These are phyloP conservation scores for Takifugu rubripes DNA, from an alignment of 2,797 vertebrate species.

Conservation along the genomic window DNA sequence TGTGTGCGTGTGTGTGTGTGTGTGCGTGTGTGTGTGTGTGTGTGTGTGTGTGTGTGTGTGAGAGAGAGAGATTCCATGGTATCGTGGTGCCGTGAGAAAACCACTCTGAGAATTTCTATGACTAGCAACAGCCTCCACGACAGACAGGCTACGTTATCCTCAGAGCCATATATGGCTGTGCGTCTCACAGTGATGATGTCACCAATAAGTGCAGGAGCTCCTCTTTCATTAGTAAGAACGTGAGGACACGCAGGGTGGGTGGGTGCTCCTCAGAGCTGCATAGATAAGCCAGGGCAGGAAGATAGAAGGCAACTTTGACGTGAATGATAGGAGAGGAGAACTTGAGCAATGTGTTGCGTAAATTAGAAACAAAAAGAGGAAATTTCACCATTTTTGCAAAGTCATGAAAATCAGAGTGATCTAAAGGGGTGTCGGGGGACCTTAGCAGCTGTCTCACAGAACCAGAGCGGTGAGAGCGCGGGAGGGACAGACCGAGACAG, in stretches of 20 bases:
- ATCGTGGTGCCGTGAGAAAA: slow-evolving; percentile 1
- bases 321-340: slow-evolving; percentile 13
- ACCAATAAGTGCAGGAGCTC: slow-evolving; percentile 50
- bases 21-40: no score
- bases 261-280: slow-evolving; percentile 23
- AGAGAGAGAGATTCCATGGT: no score
- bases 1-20: background rate
- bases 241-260: slow-evolving; percentile 19
- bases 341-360: slow-evolving; percentile 8
- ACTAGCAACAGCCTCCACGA: slow-evolving; percentile 10
- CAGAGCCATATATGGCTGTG: slow-evolving; percentile 69
- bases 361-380: slow-evolving; percentile 17
- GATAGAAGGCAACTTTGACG: slow-evolving; percentile 6
- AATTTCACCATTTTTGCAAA: slow-evolving; percentile 6
- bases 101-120: slow-evolving; percentile 1
- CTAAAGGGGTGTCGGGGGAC: slow-evolving; percentile 11
- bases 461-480: slow-evolving; percentile 17
- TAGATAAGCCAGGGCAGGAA: slow-evolving; percentile 15
- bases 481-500: slow-evolving; percentile 7
- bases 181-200: slow-evolving; percentile 78
- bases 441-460: slow-evolving; percentile 31
- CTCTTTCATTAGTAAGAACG: slow-evolving; percentile 44
- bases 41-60: no score
- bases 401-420: no score
- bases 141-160: slow-evolving; percentile 21